phyloP scores from a whole-genome alignment of 2,888 invertebrate species.

The Dryobota labecula region DNA sequence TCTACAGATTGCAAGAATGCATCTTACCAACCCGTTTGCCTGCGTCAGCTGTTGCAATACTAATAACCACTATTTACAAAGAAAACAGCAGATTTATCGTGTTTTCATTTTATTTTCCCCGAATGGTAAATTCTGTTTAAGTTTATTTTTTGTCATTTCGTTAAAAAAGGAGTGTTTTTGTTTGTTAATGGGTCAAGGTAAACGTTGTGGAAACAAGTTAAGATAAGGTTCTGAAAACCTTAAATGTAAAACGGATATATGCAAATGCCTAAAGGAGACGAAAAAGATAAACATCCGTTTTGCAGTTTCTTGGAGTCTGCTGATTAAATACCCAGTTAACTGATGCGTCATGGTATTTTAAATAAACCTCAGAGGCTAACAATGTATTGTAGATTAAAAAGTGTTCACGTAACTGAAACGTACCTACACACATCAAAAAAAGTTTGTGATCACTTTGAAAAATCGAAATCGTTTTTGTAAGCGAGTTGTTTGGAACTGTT shows the following conservation, averaged over 20 bases:
- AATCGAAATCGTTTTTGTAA: no score
- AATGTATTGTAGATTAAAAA: background rate
- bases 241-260: constrained; percentile 42
- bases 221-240: constrained; percentile 35
- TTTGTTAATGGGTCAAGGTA: constrained; percentile 18
- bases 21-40: constrained; percentile 53
- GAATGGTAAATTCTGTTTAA: background rate
- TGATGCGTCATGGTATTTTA: background rate
- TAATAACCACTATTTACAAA: constrained; percentile 53
- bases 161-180: constrained; percentile 23
- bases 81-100: constrained; percentile 47
- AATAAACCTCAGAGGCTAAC: background rate
- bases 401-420: background rate
- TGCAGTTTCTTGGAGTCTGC: background rate
- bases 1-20: constrained; percentile 59
- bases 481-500: no score
- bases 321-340: constrained; percentile 9
- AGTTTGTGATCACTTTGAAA: no score
- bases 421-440: no score
- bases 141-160: constrained; percentile 11
- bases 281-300: constrained; percentile 49
- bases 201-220: background rate
- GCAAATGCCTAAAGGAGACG: constrained; percentile 9
- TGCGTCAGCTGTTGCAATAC: constrained; percentile 44
- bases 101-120: constrained; percentile 35